Percentiles rank a stretch among this genome's conserved stretches.
Evolutionary conservation across 2,113 vertebrate genomes (phyloP).

Genomic region (Vimba vimba): DNA sequence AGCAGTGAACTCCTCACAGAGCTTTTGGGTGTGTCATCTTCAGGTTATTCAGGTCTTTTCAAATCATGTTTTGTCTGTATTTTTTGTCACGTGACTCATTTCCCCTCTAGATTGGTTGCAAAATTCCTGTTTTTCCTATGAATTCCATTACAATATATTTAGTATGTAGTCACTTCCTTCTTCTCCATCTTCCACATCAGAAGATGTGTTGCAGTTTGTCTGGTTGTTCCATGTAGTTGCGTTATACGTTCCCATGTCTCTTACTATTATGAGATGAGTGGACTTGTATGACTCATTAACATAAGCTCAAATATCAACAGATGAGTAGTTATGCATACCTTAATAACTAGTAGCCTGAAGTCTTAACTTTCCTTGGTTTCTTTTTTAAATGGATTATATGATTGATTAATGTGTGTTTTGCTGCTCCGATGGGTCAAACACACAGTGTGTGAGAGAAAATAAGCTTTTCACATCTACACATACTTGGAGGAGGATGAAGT

Average conservation of each 20-base stretch:
- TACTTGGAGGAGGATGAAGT: not conserved
- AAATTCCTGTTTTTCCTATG: not conserved
- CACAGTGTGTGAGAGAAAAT: not conserved
- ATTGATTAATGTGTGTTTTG: not conserved
- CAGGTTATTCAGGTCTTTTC: conserved; percentile 23
- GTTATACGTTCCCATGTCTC: not conserved
- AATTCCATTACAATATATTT: not conserved
- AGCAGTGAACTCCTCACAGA: not conserved
- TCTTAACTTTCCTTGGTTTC: not conserved
- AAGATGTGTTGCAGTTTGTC: not conserved
- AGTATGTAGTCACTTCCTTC: not conserved
- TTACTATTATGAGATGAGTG: not conserved
- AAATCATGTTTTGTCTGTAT: conserved; percentile 9
- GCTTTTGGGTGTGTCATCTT: not conserved
- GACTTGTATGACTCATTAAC: not conserved
- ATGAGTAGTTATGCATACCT: not conserved
- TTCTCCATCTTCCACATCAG: no score
- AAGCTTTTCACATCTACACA: conserved; percentile 27
- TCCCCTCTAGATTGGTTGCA: conserved; percentile 10
- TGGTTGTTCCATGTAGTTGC: no score
- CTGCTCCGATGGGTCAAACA: not conserved
- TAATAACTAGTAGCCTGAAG: conserved; percentile 4
- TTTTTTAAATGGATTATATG: not conserved
- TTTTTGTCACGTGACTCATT: conserved; percentile 45
- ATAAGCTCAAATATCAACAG: not conserved